Base-by-base conservation (phyloP, 2,797 vertebrate species). In the Myiothlypis chrysogaster region DNA sequence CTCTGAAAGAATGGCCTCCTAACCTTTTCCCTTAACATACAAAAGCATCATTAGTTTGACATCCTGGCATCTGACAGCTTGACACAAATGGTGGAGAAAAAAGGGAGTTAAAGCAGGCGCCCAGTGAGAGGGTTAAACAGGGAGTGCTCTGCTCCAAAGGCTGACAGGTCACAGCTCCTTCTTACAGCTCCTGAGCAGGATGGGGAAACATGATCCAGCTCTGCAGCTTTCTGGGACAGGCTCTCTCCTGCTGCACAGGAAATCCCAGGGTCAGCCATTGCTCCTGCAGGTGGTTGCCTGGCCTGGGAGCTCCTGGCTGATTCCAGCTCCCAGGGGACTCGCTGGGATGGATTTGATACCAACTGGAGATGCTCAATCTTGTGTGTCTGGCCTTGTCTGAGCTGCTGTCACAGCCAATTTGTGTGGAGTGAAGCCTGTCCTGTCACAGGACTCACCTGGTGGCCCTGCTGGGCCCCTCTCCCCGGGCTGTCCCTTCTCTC, bases 391-490 rank as follows among this genome's bases (percentile, higher is more conserved):
- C 34, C 30, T 49, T 60, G 34, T 25, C 12, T 20, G 35, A 66
- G 34, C 59, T 66, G 14, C 63, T 64, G 47, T 21, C 78, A 71
- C 55, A 86, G 70, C 5, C 15, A 22, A 10, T 32, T 35, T 78
- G 43, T 12, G 6, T 14, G 21, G 83, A 32, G 35, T 34, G 28
- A 75, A 72, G 23, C 44, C 8, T 18, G 43, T 71, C 44, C 53
- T 16, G 9, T 13, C 35, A 6, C 4, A 16, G 87, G 18, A 87
- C 95, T 97, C 91, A 98, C 98, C 98, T 78, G 97, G 98, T 59
- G 98, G 98, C 71, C 99, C 98, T 2, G 96, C 92, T 1, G 98
- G 98, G 81, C 99, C 99, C 53, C 97, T 97, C 89, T 98, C 97
- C 5, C 98, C 98, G 0, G 91, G 92, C 15, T 98, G 90, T 55